phyloP scores from a whole-genome alignment of 1,140 invertebrate genomes.

The Drosophila rufa region DNA sequence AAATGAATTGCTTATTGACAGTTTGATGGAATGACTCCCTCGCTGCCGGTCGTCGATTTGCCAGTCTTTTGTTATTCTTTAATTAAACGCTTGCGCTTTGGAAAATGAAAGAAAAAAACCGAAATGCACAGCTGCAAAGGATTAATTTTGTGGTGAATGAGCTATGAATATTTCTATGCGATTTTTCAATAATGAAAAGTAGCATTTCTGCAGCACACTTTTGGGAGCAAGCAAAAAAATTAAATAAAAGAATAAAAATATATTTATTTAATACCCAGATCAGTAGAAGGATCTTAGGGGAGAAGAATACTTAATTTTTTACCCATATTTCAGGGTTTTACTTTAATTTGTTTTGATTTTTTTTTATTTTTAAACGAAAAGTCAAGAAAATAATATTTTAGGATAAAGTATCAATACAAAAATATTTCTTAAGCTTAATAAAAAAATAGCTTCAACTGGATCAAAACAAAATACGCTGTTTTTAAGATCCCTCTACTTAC shows the following conservation, averaged over 20 bases:
- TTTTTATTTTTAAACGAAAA: not conserved
- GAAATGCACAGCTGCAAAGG: slow-evolving; percentile 32
- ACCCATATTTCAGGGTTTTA: not conserved
- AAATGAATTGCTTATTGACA: slow-evolving; percentile 84
- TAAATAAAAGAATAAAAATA: not conserved
- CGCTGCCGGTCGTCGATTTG: slow-evolving; percentile 54
- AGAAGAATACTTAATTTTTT: not conserved
- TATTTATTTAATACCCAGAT: not conserved
- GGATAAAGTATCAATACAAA: too few species aligned
- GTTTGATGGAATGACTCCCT: slow-evolving; percentile 76
- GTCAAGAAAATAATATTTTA: not conserved
- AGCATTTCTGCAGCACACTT: slow-evolving; percentile 14
- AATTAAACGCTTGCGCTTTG: slow-evolving; percentile 57
- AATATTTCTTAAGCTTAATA: too few species aligned
- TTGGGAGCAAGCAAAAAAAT: not conserved
- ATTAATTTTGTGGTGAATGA: slow-evolving; percentile 20
- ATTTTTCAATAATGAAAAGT: slow-evolving; percentile 9
- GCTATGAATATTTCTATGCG: not conserved
- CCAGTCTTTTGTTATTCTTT: slow-evolving; percentile 74
- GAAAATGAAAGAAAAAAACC: slow-evolving; percentile 7
- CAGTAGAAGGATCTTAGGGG: not conserved
- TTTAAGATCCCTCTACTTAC: not conserved
- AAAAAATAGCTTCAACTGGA: too few species aligned
- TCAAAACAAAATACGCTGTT: not conserved
- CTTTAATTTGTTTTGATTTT: not conserved